Base-by-base conservation (phyloP, 1,140 invertebrate species). In the Dolichoris vasculosae region DNA sequence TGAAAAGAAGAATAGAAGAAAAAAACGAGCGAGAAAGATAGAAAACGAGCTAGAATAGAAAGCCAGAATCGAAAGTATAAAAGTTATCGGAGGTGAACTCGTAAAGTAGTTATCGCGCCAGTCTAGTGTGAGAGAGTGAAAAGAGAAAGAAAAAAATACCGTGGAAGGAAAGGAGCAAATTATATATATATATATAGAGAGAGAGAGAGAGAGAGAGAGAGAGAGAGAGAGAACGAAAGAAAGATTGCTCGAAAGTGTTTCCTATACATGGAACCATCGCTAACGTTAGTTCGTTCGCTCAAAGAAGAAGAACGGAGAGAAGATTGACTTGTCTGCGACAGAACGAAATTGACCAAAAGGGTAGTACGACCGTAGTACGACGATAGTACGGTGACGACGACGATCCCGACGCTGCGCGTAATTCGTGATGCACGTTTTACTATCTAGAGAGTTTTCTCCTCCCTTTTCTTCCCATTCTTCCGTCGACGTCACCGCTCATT, bases 61-160 rank as follows among this genome's bases (percentile, higher is more conserved):
- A 85, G 84, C 67, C 79, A 76, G 84, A 32, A 86, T 86, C 84
- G 84, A 82, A 81, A 86, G 79, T 82, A 86, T 86, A 86, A 86
- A 86, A 86, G 84, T 86, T 86, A 86, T 86, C 79, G 84, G 73
- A 40, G 84, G 79, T 48, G 84, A 86, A 86, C 84, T 86, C 84
- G 84, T 86, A 86, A 86, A 86, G 84, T 78, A 86, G 84, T 86
- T 86, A 86, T 86, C 84, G 84, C 80, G 64, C 79, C 67, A 55
- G 55, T 82, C 59, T 85, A 80, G 77, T 73, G 77, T 38, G 38
- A 71, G 51, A 73, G 77, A 77, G 59, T 67, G 59, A 38, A 76
- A 32, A 71, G 35, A 77, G 67, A 77, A 23, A 15, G 15, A 77
- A 48, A 71, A 1, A 71, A 6, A 26, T 23, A 40, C 48, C 1